Conservation (phyloP, 2,113 vertebrate species). For the Enhydra lutris region DNA sequence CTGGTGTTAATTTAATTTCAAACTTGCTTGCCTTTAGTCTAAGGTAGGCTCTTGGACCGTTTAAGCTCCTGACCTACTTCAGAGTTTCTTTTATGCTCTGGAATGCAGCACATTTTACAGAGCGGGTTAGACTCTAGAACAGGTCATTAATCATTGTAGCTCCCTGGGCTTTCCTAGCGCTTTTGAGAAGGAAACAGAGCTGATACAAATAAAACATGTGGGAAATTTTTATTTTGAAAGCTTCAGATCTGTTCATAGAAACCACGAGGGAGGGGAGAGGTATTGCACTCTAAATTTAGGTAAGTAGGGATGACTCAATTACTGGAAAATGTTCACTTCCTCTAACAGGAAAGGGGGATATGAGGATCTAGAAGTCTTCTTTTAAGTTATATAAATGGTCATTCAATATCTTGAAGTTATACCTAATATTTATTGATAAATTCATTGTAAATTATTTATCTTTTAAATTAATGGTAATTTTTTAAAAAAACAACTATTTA, state of each 20-base stretch:
- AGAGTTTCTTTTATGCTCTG: conserved; percentile 62
- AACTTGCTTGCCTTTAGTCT: neutral
- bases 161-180: conserved; percentile 61
- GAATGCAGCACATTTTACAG: conserved; percentile 62
- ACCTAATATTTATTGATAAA: neutral
- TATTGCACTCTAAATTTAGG: conserved; percentile 47
- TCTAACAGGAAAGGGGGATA: neutral
- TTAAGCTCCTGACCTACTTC: conserved; percentile 61
- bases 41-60: conserved; percentile 11
- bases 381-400: neutral
- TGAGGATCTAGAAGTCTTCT: neutral
- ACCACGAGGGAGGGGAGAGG: conserved; percentile 14
- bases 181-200: conserved; percentile 61
- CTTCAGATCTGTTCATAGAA: conserved; percentile 59
- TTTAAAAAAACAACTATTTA: neutral
- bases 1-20: conserved; percentile 45
- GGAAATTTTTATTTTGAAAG: conserved; percentile 57
- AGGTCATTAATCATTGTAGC: conserved; percentile 49
- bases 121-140: conserved; percentile 56
- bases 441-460: neutral
- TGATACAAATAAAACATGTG: conserved; percentile 49
- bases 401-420: neutral
- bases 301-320: conserved; percentile 48
- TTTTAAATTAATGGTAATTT: neutral
- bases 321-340: conserved; percentile 49